Conservation (phyloP, 2,113 vertebrate species). For the human region GRCh38 chr11:72239501-72240000, state of each 20-base stretch:
- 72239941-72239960: conserved; percentile 84
- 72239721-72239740: conserved; percentile 28
- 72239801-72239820: conserved; percentile 96
- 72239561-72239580: not conserved
- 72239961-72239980: conserved; percentile 82
- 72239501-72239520: not conserved
- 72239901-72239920: conserved; percentile 90
- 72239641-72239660: not conserved
- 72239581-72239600: conserved; percentile 25
- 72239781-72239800: conserved; percentile 96
- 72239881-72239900: conserved; percentile 87
- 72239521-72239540: not conserved
- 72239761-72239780: conserved; percentile 89
- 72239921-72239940: conserved; percentile 91
- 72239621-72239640: not conserved
- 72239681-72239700: not conserved
- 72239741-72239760: conserved; percentile 93
- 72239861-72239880: conserved; percentile 84
- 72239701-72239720: not conserved
- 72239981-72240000: conserved; percentile 93
- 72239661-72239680: not conserved
- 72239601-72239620: conserved; percentile 22
- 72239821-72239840: conserved; percentile 92
- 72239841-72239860: conserved; percentile 96
- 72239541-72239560: not conserved